phyloP scores from a whole-genome alignment of 2,113 vertebrate species.

The Nibea coibor region DNA sequence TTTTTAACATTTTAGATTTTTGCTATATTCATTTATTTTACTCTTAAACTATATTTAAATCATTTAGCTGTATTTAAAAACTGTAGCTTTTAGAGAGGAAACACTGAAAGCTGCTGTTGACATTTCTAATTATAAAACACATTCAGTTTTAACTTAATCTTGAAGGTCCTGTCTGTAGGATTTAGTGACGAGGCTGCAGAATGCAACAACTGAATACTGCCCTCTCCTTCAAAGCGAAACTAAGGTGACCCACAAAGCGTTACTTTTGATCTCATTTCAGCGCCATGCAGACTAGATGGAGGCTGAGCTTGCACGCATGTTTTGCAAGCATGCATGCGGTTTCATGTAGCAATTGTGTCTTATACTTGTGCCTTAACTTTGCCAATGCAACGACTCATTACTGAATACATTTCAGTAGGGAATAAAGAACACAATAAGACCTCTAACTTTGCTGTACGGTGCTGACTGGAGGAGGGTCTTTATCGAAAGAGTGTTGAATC shows the following conservation, averaged over 20 bases:
- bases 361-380: not conserved
- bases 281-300: not conserved
- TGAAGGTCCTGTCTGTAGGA: too few species aligned
- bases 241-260: not conserved
- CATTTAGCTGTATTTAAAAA: not conserved
- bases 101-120: too few species aligned
- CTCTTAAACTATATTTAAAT: not conserved
- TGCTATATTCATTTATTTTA: not conserved
- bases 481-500: slow-evolving; percentile 27
- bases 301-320: not conserved
- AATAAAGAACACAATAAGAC: not conserved
- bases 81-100: too few species aligned
- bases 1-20: slow-evolving; percentile 1
- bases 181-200: too few species aligned
- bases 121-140: too few species aligned
- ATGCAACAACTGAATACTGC: too few species aligned
- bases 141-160: too few species aligned
- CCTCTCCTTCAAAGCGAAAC: too few species aligned
- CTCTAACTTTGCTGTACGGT: not conserved
- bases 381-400: not conserved
- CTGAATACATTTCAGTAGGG: not conserved
- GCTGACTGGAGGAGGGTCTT: slow-evolving; percentile 1
- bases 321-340: too few species aligned
- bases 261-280: not conserved
- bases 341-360: not conserved